These are phyloP conservation scores for Carterocephalus palaemon DNA, from an alignment of 2,888 invertebrate genomes.

Conservation along the genomic window DNA sequence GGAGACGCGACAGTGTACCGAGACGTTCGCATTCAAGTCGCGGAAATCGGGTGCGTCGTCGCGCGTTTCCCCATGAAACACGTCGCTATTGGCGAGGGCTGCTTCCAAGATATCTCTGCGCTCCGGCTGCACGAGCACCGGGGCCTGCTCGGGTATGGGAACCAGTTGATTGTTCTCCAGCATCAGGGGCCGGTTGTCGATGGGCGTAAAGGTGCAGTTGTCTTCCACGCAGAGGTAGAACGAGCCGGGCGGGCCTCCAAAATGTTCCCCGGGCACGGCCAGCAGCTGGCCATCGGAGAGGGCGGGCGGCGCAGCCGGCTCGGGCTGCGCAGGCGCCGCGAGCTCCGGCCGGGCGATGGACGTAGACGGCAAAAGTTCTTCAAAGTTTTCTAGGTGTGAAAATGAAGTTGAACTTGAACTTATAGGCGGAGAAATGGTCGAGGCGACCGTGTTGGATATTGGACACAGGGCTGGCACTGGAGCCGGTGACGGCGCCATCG, in stretches of 20 bases:
- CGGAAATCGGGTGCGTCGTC: slow-evolving; percentile 81
- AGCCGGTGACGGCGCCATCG: slow-evolving; percentile 48
- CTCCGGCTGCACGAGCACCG: slow-evolving; percentile 52
- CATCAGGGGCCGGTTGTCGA: slow-evolving; percentile 84
- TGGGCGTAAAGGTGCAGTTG: slow-evolving; percentile 83
- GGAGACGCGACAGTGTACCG: slow-evolving; percentile 80
- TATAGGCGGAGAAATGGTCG: slow-evolving; percentile 38
- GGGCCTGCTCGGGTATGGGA: slow-evolving; percentile 62
- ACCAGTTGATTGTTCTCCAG: slow-evolving; percentile 69
- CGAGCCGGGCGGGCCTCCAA: slow-evolving; percentile 84
- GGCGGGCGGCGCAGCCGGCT: slow-evolving; percentile 40
- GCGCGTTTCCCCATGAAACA: slow-evolving; percentile 79
- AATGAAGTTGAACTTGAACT: slow-evolving; percentile 46
- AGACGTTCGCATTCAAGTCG: slow-evolving; percentile 77
- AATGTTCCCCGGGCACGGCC: slow-evolving; percentile 85
- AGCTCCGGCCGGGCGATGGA: slow-evolving; percentile 58
- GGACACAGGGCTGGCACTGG: slow-evolving; percentile 46
- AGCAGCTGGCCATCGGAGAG: slow-evolving; percentile 82
- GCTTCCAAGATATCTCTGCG: slow-evolving; percentile 87
- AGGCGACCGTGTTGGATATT: slow-evolving; percentile 38
- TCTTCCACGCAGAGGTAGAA: slow-evolving; percentile 87
- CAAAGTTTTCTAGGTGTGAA: slow-evolving; percentile 63
- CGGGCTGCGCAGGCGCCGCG: slow-evolving; percentile 34
- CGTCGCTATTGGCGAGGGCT: slow-evolving; percentile 86
- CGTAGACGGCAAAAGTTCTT: slow-evolving; percentile 69